Conservation (phyloP, 2,797 vertebrate species). For the Peromyscus melanophrys region DNA sequence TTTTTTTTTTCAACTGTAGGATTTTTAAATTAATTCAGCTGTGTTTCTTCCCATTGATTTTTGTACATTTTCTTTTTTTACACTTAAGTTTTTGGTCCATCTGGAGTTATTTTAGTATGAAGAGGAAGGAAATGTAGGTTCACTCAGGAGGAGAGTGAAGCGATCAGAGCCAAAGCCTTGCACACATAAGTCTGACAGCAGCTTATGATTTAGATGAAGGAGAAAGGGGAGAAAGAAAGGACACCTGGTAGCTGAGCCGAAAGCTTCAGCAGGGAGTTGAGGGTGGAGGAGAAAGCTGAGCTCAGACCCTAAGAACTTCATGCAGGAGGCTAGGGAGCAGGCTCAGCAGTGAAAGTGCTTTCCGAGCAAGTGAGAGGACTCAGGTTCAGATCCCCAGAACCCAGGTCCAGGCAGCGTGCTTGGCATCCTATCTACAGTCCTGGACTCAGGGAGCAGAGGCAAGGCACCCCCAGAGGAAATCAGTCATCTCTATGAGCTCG, state of each 20-base stretch:
- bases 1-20: not conserved
- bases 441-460: not conserved
- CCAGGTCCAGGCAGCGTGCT: not conserved
- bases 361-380: not conserved
- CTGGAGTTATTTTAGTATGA: conserved; percentile 68
- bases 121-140: conserved; percentile 66
- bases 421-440: not conserved
- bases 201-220: conserved; percentile 49
- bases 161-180: conserved; percentile 42
- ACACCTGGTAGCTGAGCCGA: not conserved
- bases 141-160: conserved; percentile 55
- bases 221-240: not conserved
- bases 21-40: conserved; percentile 57
- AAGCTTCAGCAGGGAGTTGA: rapidly evolving
- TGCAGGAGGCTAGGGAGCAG: not conserved
- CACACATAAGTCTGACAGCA: conserved; percentile 68
- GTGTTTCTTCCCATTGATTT: conserved; percentile 40
- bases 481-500: not conserved
- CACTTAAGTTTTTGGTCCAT: conserved; percentile 20
- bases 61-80: not conserved
- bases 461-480: not conserved
- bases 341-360: no score
- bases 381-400: not conserved
- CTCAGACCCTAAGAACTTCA: rapidly evolving
- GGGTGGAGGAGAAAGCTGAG: not conserved